These are phyloP conservation scores for Tryphoninae sp. DNA, from an alignment of 2,888 invertebrate species.

Conservation along the genomic window DNA sequence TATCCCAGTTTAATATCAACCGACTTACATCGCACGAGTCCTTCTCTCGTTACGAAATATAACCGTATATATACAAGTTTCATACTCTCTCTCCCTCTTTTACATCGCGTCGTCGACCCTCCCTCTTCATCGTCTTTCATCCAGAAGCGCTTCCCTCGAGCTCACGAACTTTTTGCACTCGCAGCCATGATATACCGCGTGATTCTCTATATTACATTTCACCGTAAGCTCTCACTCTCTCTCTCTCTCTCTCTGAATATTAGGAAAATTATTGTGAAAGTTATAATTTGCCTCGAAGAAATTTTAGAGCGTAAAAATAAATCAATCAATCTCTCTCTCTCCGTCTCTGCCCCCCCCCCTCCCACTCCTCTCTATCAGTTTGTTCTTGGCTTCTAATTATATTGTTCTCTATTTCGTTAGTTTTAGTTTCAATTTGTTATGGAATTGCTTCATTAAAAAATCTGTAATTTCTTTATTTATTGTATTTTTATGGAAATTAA, in stretches of 20 bases:
- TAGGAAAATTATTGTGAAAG: too few relatives aligned
- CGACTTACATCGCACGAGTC: slow-evolving; percentile 58
- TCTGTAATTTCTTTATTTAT: too few relatives aligned
- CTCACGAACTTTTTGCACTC: slow-evolving; percentile 26
- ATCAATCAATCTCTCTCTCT: too few relatives aligned
- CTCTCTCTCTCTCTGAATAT: neutral
- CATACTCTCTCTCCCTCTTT: slow-evolving; percentile 54
- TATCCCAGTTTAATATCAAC: slow-evolving; percentile 74
- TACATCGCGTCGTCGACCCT: slow-evolving; percentile 28
- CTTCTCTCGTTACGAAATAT: slow-evolving; percentile 9
- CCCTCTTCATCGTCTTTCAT: slow-evolving; percentile 34
- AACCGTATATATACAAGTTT: slow-evolving; percentile 1
- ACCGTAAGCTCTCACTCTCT: slow-evolving; percentile 31
- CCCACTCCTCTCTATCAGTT: too few relatives aligned
- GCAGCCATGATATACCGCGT: slow-evolving; percentile 60
- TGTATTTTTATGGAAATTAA: too few relatives aligned
- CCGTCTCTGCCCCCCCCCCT: too few relatives aligned
- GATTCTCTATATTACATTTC: slow-evolving; percentile 59
- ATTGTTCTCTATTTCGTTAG: too few relatives aligned
- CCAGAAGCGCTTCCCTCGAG: slow-evolving; percentile 21
- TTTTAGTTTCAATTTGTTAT: too few relatives aligned
- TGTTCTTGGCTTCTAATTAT: too few relatives aligned
- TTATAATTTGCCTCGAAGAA: too few relatives aligned
- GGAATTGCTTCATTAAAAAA: too few relatives aligned
- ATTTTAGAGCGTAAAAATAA: too few relatives aligned